Base-by-base conservation (phyloP, 2,888 invertebrate species). In the Eupithecia subumbrata region DNA sequence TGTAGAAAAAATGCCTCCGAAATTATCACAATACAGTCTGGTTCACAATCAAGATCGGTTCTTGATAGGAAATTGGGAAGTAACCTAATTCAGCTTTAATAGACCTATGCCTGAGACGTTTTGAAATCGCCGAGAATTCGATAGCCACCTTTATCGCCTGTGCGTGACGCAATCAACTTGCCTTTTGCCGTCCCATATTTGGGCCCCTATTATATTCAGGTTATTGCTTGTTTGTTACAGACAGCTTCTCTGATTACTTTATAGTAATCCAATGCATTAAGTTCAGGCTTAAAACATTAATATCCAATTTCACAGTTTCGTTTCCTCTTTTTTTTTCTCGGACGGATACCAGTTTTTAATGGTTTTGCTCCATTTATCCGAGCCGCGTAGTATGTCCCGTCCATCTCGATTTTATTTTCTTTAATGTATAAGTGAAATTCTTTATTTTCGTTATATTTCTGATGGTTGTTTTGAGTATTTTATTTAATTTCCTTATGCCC, bases 161-260 rank as follows among this genome's bases (percentile, higher is more conserved):
- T 81, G 80, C 83, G 82, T 85, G 85, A 81, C 79, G 67, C 79
- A 77, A 83, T 81, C 79, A 75, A 45, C 45, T 74, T 78, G 82
- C 78, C 64, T 73, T 78, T 74, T 75, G 52, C 74, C 77, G 77
- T 76, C 56, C 73, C 73, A 67, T 75, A 80, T 82, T 82, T 77
- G 77, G 68, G 34, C 9, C 81, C 80, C 80, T 83, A 82, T 85
- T 83, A 83, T 82, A 80, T 79, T 37, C 67, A 71, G 60, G 56
- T 11, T 22, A 25, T 22, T 11, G 11, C 14, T 25, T 40, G 22
- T 68, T 67, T 67, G 40, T 12, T 67, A n/a, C 66, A 66, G 14
- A 37, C 40, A 67, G n/a, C 8, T 18, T 34, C 8, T 22, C 40
- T 64, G 30, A 64, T 60, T 25, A 14, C 22, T 25, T 25, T 60